A percentile compares a stretch with the other conserved stretches of the same genome.
These are phyloP conservation scores for Botia almorhae DNA, from an alignment of 2,797 vertebrate species.

Conservation along the genomic window DNA sequence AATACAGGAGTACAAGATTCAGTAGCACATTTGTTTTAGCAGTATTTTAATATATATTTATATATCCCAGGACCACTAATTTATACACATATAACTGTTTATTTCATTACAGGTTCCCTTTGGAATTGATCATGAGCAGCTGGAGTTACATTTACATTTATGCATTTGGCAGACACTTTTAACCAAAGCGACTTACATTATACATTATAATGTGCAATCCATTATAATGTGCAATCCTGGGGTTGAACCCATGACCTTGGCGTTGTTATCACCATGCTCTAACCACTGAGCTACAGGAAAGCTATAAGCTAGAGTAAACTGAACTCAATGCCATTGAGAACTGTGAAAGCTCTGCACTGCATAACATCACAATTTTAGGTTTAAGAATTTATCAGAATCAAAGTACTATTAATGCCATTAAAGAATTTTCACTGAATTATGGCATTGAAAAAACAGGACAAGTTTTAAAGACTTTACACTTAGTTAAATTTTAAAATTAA, in stretches of 20 bases:
- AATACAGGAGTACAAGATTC: neutral
- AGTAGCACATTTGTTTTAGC: neutral
- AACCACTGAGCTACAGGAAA: too few species aligned
- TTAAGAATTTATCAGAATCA: neutral
- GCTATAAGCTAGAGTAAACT: neutral
- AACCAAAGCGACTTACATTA: too few species aligned
- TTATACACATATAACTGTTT: constrained; percentile 5
- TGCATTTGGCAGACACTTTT: too few species aligned
- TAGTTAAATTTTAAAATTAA: constrained; percentile 9
- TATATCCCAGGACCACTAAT: neutral
- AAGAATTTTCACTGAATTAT: neutral
- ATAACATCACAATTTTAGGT: neutral
- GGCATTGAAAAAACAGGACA: constrained; percentile 18
- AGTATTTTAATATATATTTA: neutral
- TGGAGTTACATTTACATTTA: neutral
- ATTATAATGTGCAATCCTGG: too few species aligned
- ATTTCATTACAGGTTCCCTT: neutral
- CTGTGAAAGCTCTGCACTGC: constrained; percentile 10
- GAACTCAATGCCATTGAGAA: neutral
- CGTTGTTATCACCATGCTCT: too few species aligned
- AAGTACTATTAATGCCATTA: neutral
- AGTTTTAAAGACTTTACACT: neutral
- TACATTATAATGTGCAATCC: too few species aligned
- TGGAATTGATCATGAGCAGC: neutral
- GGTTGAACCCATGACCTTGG: too few species aligned